Conservation (phyloP, 2,113 vertebrate species). For the Syrrhaptes paradoxus region DNA sequence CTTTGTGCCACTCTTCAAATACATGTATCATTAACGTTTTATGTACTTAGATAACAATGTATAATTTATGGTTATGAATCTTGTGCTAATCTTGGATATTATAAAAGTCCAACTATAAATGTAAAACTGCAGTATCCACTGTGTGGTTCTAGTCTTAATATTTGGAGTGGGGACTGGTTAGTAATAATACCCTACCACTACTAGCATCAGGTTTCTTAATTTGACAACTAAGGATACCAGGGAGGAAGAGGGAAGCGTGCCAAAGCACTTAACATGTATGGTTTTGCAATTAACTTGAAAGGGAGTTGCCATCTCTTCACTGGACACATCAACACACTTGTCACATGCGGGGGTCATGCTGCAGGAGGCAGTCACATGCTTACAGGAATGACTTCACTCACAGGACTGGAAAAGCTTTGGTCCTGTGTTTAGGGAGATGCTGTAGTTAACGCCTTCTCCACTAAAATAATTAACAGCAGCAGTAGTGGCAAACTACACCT, state of each 20-base stretch:
- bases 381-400: neutral
- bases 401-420: neutral
- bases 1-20: slow-evolving; percentile 74
- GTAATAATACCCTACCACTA: neutral
- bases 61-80: slow-evolving; percentile 85
- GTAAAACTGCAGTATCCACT: slow-evolving; percentile 80
- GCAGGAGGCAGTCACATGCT: neutral
- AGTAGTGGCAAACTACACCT: neutral
- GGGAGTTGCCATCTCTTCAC: neutral
- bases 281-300: neutral
- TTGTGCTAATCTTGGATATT: slow-evolving; percentile 83
- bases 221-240: neutral
- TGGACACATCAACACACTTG: neutral
- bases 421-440: neutral
- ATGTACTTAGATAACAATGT: slow-evolving; percentile 81
- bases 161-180: neutral
- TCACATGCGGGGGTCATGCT: neutral
- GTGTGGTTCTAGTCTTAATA: slow-evolving; percentile 77
- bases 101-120: slow-evolving; percentile 82
- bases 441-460: neutral
- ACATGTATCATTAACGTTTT: slow-evolving; percentile 75
- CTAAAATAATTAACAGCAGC: neutral
- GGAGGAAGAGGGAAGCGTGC: neutral
- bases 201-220: neutral
- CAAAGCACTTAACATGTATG: neutral